Evolutionary conservation across 2,113 vertebrate species (phyloP), one percentile per base, ranked within the genome.

Genomic region (Gasterosteus nipponicus): DNA sequence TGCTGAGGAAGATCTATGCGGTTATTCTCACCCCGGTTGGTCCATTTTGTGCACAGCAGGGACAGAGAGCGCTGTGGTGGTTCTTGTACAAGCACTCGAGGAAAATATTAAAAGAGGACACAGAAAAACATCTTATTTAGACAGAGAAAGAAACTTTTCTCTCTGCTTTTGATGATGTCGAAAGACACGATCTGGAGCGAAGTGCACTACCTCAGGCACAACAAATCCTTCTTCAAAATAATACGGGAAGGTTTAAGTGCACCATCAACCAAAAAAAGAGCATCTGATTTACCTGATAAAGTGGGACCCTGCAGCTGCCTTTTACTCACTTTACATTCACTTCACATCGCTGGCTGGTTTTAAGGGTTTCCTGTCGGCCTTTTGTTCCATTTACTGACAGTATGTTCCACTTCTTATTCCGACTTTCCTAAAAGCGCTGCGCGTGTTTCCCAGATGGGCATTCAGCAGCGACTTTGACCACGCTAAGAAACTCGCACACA

Each of bases 151-250:
- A 10, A 38, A 33, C 33, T 63, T 44, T 69, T 70, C 59, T 0
- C 3, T 22, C 49, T 18, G 42, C 71, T 80, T 85, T 56, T 72
- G 22, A 69, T 61, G 80, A 72, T 12, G 38, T 12, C 60, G 69
- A 84, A 80, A 74, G 60, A 42, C 12, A 78, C 2, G 1, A 3
- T 35, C 7, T 26, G 59, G 33, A 57, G n/a, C 33, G 14, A 85
- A 88, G 86, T 74, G 80, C 76, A 57, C 11, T 16, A 66, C 84
- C 83, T 59, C 26, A 4, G 81, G 87, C 80, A 79, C 49, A 70
- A 79, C 51, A 60, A 77, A 73, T 75, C n/a, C 54, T 57, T 75
- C 46, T 47, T 75, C 18, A n/a, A 59, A 46, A 69, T 60, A 62
- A 72, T 57, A 31, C 41, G 54, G 16, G 7, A 5, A 72, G 54